These are phyloP conservation scores for Odontothrips loti DNA, from an alignment of 2,888 invertebrate species.

Conservation along the genomic window DNA sequence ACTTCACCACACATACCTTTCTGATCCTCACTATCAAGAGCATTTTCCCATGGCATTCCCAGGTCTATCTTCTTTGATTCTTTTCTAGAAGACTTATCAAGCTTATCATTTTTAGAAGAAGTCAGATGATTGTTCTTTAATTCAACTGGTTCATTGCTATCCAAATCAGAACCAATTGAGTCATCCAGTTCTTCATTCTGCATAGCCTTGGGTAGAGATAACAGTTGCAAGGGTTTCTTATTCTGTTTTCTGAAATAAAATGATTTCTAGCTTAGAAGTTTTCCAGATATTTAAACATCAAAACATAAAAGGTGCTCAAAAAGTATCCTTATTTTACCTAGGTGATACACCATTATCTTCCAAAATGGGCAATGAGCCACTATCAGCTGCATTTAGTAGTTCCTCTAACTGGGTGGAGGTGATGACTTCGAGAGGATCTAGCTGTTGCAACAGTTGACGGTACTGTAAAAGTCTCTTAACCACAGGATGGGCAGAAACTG, in stretches of 20 bases:
- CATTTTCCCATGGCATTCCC: neutral
- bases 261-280: neutral
- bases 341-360: neutral
- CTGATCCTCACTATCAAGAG: slow-evolving; percentile 27
- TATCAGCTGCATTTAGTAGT: slow-evolving; percentile 54
- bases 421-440: slow-evolving; percentile 65
- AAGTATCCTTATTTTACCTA: too few species aligned
- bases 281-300: neutral
- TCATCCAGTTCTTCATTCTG: neutral
- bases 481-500: slow-evolving; percentile 82
- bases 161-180: neutral
- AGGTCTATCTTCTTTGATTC: neutral
- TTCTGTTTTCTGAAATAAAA: slow-evolving; percentile 6
- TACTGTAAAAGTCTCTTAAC: slow-evolving; percentile 78
- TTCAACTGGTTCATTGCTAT: neutral
- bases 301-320: too few species aligned
- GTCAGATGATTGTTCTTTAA: neutral
- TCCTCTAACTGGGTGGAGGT: slow-evolving; percentile 64
- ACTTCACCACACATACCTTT: neutral
- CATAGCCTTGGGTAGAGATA: neutral
- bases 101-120: neutral
- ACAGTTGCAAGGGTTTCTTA: neutral
- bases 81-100: neutral
- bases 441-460: slow-evolving; percentile 67
- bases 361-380: neutral